phyloP scores from a whole-genome alignment of 1,140 invertebrate species.

The Carcinoscorpius rotundicauda region DNA sequence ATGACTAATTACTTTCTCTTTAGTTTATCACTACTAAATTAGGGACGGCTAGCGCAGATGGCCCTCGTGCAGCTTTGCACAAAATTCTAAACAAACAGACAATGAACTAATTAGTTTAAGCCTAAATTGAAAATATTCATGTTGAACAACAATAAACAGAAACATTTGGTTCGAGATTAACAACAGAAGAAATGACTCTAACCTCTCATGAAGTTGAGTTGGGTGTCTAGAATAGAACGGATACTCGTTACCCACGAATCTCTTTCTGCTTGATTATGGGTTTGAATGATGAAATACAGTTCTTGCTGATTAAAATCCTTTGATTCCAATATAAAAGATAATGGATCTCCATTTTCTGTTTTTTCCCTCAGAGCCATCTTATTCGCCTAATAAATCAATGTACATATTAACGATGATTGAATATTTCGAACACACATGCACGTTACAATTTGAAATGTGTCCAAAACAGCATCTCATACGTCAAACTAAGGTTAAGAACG shows the following conservation, averaged over 20 bases:
- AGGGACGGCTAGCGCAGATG: no score
- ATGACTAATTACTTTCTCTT: no score
- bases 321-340: constrained; percentile 61
- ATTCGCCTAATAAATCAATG: constrained; percentile 55
- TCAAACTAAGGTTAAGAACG: no score
- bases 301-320: constrained; percentile 62
- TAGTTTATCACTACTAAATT: no score
- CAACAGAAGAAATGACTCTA: constrained; percentile 1
- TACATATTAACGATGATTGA: no score
- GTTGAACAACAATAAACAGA: neutral
- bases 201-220: constrained; percentile 59
- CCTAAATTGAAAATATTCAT: no score
- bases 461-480: no score
- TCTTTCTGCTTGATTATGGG: constrained; percentile 46
- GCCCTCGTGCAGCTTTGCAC: neutral
- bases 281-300: constrained; percentile 59
- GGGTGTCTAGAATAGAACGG: constrained; percentile 69
- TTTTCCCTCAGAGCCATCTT: constrained; percentile 68
- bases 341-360: constrained; percentile 46
- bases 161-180: neutral
- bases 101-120: neutral
- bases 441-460: no score
- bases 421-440: no score
- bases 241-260: constrained; percentile 74
- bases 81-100: neutral